These are phyloP conservation scores for Silurus asotus DNA, from an alignment of 2,113 vertebrate genomes.

Conservation along the genomic window DNA sequence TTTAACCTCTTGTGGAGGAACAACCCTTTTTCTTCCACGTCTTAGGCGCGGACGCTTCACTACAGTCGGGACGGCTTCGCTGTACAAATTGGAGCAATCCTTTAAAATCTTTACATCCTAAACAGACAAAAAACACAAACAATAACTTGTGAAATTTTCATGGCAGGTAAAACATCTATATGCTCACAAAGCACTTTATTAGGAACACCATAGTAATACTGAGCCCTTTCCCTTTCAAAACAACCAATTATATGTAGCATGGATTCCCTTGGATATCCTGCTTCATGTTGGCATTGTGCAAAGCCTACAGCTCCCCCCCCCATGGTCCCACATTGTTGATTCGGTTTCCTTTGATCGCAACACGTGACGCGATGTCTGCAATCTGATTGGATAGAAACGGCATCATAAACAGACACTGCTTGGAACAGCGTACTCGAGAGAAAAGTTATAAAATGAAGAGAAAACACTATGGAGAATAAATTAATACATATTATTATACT, in stretches of 20 bases:
- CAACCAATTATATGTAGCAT: background rate
- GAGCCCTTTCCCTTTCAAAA: background rate
- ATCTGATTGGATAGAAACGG: no score
- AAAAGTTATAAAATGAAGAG: no score
- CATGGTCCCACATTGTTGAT: no score
- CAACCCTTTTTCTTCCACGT: constrained; percentile 57
- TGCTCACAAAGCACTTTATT: background rate
- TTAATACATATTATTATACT: no score
- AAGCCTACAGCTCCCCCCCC: background rate
- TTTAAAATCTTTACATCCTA: constrained; percentile 51
- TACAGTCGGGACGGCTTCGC: constrained; percentile 61
- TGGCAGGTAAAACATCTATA: background rate
- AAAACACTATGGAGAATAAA: no score
- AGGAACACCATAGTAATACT: background rate
- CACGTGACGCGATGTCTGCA: no score
- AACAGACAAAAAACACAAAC: background rate
- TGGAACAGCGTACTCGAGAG: no score
- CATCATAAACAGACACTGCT: no score
- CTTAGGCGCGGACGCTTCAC: constrained; percentile 54
- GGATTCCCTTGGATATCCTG: background rate
- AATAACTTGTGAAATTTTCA: background rate
- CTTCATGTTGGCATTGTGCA: background rate
- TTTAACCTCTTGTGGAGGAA: constrained; percentile 53
- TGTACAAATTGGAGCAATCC: constrained; percentile 41
- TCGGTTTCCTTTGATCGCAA: no score